Conservation (phyloP, 2,113 vertebrate species). For the Lipotes vexillifer region DNA sequence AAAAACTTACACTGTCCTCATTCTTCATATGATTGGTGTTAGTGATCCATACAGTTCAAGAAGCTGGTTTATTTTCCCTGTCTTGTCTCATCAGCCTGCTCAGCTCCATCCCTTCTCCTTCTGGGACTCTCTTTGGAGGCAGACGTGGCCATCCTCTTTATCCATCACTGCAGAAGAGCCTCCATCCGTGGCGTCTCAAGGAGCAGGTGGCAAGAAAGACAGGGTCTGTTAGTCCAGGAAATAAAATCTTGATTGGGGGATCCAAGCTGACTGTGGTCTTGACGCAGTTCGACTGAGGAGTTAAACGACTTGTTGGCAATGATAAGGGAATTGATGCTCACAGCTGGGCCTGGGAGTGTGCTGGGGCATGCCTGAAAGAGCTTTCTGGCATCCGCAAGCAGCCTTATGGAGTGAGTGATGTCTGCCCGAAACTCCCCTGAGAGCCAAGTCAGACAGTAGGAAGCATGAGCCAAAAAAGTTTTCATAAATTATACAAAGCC, state of each 20-base stretch:
- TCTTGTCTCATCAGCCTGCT: not conserved
- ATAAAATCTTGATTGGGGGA: not conserved
- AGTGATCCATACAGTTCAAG: not conserved
- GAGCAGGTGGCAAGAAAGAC: not conserved
- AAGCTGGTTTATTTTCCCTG: not conserved
- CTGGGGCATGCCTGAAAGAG: not conserved
- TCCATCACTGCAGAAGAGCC: no score
- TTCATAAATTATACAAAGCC: not conserved
- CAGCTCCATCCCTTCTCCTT: not conserved
- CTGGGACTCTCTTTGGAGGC: not conserved
- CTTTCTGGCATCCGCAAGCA: not conserved
- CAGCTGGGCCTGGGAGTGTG: not conserved
- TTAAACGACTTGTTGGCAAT: not conserved
- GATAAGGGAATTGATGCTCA: not conserved
- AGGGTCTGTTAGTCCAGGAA: not conserved
- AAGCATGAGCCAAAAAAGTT: not conserved
- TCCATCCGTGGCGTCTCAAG: not conserved
- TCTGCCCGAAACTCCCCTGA: not conserved
- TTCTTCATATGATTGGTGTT: conserved; percentile 20
- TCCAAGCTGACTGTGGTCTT: not conserved
- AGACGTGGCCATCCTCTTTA: not conserved
- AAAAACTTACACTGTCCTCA: not conserved
- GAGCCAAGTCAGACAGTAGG: not conserved
- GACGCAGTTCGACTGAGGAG: not conserved
- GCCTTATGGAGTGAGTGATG: not conserved